Evolutionary conservation across 2,113 vertebrate genomes (phyloP).

Genomic region (Callithrix jacchus): DNA sequence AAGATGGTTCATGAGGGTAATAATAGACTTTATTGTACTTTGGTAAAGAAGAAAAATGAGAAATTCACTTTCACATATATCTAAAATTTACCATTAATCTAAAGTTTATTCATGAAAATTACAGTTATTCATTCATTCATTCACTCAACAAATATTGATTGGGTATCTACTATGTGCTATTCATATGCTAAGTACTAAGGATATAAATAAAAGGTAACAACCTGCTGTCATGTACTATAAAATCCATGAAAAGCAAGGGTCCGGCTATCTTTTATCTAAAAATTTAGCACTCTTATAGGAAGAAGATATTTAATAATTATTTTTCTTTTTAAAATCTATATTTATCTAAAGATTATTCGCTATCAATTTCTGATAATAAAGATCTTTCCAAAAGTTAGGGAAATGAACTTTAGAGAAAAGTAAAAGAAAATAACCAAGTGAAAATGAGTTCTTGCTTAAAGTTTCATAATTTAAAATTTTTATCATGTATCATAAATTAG

Average conservation of each 20-base stretch:
- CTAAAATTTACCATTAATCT: not conserved
- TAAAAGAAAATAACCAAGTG: not conserved
- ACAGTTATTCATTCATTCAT: not conserved
- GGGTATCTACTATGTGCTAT: not conserved
- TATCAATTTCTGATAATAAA: slow-evolving; percentile 16
- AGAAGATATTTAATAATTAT: not conserved
- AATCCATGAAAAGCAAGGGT: not conserved
- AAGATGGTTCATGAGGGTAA: not conserved
- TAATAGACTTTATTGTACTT: not conserved
- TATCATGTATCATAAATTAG: slow-evolving; percentile 14
- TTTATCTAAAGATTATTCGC: not conserved
- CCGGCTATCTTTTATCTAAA: not conserved
- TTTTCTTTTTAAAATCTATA: not conserved
- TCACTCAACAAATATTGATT: not conserved
- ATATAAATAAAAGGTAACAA: slow-evolving; percentile 39
- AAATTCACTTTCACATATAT: not conserved
- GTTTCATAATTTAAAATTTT: not conserved
- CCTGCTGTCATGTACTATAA: not conserved
- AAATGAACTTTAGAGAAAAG: slow-evolving; percentile 2
- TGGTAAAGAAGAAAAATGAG: not conserved
- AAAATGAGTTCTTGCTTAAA: not conserved
- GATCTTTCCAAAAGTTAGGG: not conserved
- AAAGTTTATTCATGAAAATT: not conserved
- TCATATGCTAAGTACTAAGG: not conserved
- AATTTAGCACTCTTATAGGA: not conserved